These are phyloP conservation scores for Cephus spinipes DNA, from an alignment of 2,888 invertebrate genomes.

Conservation along the genomic window DNA sequence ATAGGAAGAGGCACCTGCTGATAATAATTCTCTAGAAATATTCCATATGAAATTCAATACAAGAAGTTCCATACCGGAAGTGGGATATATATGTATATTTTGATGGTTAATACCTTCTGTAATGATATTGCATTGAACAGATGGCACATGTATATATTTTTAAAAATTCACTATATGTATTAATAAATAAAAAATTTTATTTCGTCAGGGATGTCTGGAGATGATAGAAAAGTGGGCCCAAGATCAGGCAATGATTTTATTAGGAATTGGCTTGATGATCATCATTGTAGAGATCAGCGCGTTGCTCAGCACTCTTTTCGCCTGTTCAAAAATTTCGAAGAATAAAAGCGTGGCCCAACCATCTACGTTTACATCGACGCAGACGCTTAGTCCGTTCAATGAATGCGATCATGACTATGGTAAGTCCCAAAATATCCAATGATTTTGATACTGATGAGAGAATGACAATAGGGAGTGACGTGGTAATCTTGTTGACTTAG, in stretches of 20 bases:
- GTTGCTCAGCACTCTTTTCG: conserved; percentile 77
- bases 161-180: no score
- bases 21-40: no score
- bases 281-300: conserved; percentile 81
- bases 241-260: conserved; percentile 78
- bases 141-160: no score
- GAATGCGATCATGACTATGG: conserved; percentile 60
- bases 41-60: no score
- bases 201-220: conserved; percentile 75
- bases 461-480: no score
- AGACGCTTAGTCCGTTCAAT: conserved; percentile 57
- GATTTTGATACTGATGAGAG: no score
- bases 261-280: conserved; percentile 75
- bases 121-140: no score
- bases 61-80: no score
- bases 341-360: conserved; percentile 61
- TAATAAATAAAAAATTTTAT: neutral
- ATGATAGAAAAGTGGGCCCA: conserved; percentile 82
- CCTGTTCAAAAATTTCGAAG: conserved; percentile 74
- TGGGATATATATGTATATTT: no score
- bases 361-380: conserved; percentile 60
- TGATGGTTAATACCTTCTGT: no score
- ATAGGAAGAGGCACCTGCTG: no score
- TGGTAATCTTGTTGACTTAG: conserved; percentile 27
- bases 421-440: conserved; percentile 24